Percentiles rank a stretch among this genome's conserved stretches.
phyloP scores from a whole-genome alignment of 2,888 invertebrate genomes.

The Mesorhabditis sp. region DNA sequence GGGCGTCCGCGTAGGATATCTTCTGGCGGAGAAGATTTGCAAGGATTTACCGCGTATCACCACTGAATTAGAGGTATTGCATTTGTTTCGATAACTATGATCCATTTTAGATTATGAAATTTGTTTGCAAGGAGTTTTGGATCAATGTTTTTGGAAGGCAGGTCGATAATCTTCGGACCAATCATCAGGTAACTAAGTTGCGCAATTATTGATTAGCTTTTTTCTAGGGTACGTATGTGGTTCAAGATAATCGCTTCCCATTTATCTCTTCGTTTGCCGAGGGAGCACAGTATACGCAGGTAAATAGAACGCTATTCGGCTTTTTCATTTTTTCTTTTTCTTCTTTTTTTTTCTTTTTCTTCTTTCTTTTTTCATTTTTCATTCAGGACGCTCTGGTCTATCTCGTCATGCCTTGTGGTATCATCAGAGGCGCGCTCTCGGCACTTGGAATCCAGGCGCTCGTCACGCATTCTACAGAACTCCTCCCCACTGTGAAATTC shows the following conservation, averaged over 20 bases:
- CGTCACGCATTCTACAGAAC: conserved; percentile 73
- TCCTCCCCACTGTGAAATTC: conserved; percentile 54
- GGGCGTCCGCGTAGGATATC: conserved; percentile 65
- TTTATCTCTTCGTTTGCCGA: conserved; percentile 82
- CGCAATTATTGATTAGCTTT: not conserved
- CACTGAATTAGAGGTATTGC: conserved; percentile 77
- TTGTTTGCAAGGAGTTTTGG: conserved; percentile 99
- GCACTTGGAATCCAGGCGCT: conserved; percentile 81
- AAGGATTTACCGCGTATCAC: conserved; percentile 65
- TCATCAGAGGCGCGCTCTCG: conserved; percentile 87
- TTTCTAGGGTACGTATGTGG: conserved; percentile 83
- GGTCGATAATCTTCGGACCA: conserved; percentile 92
- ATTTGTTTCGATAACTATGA: not conserved
- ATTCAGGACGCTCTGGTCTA: conserved; percentile 21
- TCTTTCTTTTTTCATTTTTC: conserved; percentile 70
- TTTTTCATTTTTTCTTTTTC: conserved; percentile 66
- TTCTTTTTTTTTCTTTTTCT: no score
- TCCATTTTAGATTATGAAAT: conserved; percentile 76
- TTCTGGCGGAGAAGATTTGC: conserved; percentile 63
- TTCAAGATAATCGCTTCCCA: conserved; percentile 90
- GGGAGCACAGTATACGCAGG: conserved; percentile 84
- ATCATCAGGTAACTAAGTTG: conserved; percentile 69
- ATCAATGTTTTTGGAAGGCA: conserved; percentile 94
- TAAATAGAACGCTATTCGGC: conserved; percentile 60
- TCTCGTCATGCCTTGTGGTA: conserved; percentile 88